These are phyloP conservation scores for Acleris emargana DNA, from an alignment of 2,888 invertebrate species.

Conservation along the genomic window DNA sequence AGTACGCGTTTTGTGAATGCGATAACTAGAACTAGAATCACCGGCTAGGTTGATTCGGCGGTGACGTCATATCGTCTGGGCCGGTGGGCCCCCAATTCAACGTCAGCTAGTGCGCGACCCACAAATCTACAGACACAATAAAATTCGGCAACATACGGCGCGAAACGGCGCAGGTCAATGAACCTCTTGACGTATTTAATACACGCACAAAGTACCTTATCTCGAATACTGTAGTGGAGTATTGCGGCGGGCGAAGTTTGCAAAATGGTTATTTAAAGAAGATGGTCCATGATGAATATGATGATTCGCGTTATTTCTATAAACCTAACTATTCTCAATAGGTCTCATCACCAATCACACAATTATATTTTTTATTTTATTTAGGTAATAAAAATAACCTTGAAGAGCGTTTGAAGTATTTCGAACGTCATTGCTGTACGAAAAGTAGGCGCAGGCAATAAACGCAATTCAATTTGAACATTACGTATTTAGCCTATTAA, in stretches of 20 bases:
- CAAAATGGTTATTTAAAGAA: conserved; percentile 78
- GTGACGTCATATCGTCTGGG: conserved; percentile 77
- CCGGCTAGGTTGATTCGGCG: conserved; percentile 69
- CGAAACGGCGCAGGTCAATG: conserved; percentile 76
- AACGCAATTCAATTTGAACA: background rate
- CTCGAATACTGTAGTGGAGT: conserved; percentile 74
- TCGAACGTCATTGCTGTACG: background rate
- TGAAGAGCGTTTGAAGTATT: background rate
- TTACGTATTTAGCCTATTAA: background rate
- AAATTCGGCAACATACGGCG: conserved; percentile 77
- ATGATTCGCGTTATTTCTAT: conserved; percentile 71
- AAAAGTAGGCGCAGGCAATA: background rate
- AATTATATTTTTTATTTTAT: conserved; percentile 2
- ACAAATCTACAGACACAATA: conserved; percentile 83
- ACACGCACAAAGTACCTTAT: conserved; percentile 80
- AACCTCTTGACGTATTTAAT: conserved; percentile 82
- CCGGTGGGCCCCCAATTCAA: conserved; percentile 77
- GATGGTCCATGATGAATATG: conserved; percentile 73
- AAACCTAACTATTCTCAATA: conserved; percentile 55
- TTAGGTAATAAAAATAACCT: background rate
- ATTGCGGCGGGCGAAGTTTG: conserved; percentile 67
- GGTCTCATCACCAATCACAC: no score
- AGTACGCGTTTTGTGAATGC: conserved; percentile 70
- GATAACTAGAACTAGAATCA: conserved; percentile 71
- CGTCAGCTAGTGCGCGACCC: conserved; percentile 79